Conservation (phyloP, 2,888 invertebrate species). For the Petrolisthes cinctipes region DNA sequence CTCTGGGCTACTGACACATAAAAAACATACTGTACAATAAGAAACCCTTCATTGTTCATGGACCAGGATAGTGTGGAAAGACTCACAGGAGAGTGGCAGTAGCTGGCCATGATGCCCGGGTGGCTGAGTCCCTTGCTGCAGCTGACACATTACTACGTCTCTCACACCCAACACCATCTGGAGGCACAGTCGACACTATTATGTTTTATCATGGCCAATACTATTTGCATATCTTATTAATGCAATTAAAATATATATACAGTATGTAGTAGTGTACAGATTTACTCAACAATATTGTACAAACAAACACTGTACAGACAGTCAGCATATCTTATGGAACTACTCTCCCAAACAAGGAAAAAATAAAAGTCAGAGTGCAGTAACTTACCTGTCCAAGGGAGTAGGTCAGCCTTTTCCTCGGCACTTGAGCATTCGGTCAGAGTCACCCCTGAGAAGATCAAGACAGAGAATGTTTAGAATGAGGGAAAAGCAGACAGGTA, state of each 20-base stretch:
- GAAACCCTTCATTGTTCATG: too few species aligned
- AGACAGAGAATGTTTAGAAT: constrained; percentile 6
- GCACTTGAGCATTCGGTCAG: constrained; percentile 51
- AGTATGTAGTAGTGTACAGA: too few species aligned
- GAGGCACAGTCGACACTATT: not conserved
- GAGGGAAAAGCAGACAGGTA: not conserved
- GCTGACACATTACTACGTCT: constrained; percentile 30
- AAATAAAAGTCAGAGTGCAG: not conserved
- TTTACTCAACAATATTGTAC: too few species aligned
- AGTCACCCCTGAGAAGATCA: constrained; percentile 42
- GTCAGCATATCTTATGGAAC: too few species aligned
- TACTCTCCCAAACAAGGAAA: too few species aligned
- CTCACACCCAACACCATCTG: constrained; percentile 56
- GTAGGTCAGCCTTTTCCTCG: constrained; percentile 45
- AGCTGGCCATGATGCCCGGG: constrained; percentile 59
- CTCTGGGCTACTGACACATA: too few species aligned
- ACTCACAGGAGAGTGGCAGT: constrained; percentile 51
- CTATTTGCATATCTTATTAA: too few species aligned
- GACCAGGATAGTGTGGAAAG: not conserved
- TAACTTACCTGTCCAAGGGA: constrained; percentile 51
- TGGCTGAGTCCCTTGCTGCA: constrained; percentile 41
- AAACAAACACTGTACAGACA: too few species aligned
- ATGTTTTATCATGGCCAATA: too few species aligned
- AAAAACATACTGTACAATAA: too few species aligned
- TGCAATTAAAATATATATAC: too few species aligned